Base-by-base conservation (phyloP, 2,888 invertebrate species). In the Salticus scenicus region DNA sequence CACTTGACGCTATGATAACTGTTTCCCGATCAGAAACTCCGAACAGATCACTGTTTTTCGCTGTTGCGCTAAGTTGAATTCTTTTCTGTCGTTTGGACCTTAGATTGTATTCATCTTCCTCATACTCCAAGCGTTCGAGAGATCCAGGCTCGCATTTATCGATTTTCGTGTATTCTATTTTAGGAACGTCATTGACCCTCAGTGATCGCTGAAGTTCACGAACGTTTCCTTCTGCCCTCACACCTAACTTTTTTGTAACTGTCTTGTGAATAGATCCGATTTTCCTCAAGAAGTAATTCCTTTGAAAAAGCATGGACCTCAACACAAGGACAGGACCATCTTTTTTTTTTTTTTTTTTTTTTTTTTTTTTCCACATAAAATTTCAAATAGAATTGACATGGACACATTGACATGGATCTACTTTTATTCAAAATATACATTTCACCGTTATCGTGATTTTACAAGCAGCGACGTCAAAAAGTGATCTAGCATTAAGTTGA, bases 1-100 rank as follows among this genome's bases (percentile, higher is more conserved):
- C 20, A 73, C 33, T 63, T 73, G 63, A 73, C 20, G 73, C 12
- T 73, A 57, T 63, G 33, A 37, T 17, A 63, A 12, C 73, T 37
- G 63, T 63, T 57, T 33, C 20, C 63, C 37, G 2, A 33, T 63
- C 67, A 67, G 67, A 67, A 67, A 67, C 67, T 67, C 67, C 31
- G 7, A 31, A 67, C n/a, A 14, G n/a, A 14, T 47, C 51, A 47
- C 30, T 20, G 10, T 72, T 72, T 47, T 30, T 8, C 42, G 42
- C 28, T 42, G 28, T 51, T 37, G 37, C 10, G 37, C 37, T 37
- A 37, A 37, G 0, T 71, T 71, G 42, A 28, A 28, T 51, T 72
- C 47, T 47, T 30, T 51, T 72, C 71, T 72, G 47, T 42, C 47
- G 51, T 72, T 47, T 27, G 14, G 47, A 30, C 28, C 42, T 72